phyloP scores from a whole-genome alignment of 2,888 invertebrate genomes.

The Caenorhabditis sp. region DNA sequence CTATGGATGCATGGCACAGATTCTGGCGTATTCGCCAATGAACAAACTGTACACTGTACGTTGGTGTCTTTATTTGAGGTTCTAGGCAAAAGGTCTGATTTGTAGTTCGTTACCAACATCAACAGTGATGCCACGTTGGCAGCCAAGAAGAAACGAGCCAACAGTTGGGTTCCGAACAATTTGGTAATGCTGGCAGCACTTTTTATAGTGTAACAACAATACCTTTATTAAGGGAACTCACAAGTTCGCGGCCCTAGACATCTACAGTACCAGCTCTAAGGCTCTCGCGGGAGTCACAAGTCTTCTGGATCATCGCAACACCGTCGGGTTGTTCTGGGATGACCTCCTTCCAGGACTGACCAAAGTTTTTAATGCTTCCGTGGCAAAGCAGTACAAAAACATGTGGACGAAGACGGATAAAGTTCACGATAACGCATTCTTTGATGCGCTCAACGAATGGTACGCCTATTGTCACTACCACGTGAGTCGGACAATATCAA shows the following conservation, averaged over 20 bases:
- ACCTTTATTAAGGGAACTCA: constrained; percentile 34
- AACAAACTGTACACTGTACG: constrained; percentile 45
- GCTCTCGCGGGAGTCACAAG: constrained; percentile 14
- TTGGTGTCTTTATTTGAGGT: background rate
- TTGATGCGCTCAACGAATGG: constrained; percentile 57
- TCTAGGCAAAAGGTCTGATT: background rate
- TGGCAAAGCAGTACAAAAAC: constrained; percentile 36
- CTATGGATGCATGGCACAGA: constrained; percentile 45
- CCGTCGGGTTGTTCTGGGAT: constrained; percentile 48
- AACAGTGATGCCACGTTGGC: constrained; percentile 41
- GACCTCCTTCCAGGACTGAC: constrained; percentile 27
- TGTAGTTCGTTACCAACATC: constrained; percentile 40
- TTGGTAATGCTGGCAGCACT: constrained; percentile 5
- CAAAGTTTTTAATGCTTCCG: constrained; percentile 33
- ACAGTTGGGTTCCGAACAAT: constrained; percentile 29
- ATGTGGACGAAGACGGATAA: constrained; percentile 57
- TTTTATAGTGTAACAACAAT: background rate
- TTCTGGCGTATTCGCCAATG: constrained; percentile 42
- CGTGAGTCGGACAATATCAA: constrained; percentile 17
- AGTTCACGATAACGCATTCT: constrained; percentile 49
- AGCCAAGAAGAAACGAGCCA: constrained; percentile 37
- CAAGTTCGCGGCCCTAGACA: constrained; percentile 33
- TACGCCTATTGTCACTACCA: constrained; percentile 57
- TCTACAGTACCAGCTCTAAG: constrained; percentile 20
- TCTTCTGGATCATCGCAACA: constrained; percentile 49